Evolutionary conservation across 2,888 invertebrate species (phyloP).

Genomic region (Pristionchus exspectatus): DNA sequence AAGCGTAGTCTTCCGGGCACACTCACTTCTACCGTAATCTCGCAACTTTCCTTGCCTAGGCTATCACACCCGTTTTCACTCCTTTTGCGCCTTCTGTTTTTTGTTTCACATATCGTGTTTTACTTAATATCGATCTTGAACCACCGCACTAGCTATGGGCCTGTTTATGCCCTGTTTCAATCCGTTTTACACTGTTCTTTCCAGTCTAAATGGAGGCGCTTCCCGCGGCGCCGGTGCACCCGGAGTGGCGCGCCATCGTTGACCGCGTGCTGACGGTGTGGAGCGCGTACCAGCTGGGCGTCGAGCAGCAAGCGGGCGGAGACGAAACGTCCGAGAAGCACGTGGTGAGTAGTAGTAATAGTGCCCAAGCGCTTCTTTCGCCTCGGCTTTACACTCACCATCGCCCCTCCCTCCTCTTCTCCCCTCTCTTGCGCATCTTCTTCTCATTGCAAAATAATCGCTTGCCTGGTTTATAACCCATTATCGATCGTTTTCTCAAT

Average conservation of each 20-base stretch:
- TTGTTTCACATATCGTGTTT: not conserved
- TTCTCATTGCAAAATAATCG: not conserved
- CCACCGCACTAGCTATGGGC: not conserved
- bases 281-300: conserved; percentile 70
- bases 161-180: not conserved
- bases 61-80: not conserved
- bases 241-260: conserved; percentile 51
- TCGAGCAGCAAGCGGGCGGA: conserved; percentile 69
- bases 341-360: no score
- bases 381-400: conserved; percentile 7
- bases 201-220: conserved; percentile 49
- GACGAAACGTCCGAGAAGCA: conserved; percentile 69
- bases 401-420: conserved; percentile 44
- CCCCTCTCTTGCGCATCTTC: not conserved
- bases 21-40: not conserved
- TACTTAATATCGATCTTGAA: not conserved
- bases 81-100: not conserved
- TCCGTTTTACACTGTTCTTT: not conserved
- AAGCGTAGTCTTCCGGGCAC: not conserved
- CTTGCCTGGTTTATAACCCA: no score
- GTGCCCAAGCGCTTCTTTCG: no score
- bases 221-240: conserved; percentile 44
- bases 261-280: conserved; percentile 61
- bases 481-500: no score
- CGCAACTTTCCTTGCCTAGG: not conserved